Base-by-base conservation (phyloP, 2,797 vertebrate genomes). In the Poecilia velifera region DNA sequence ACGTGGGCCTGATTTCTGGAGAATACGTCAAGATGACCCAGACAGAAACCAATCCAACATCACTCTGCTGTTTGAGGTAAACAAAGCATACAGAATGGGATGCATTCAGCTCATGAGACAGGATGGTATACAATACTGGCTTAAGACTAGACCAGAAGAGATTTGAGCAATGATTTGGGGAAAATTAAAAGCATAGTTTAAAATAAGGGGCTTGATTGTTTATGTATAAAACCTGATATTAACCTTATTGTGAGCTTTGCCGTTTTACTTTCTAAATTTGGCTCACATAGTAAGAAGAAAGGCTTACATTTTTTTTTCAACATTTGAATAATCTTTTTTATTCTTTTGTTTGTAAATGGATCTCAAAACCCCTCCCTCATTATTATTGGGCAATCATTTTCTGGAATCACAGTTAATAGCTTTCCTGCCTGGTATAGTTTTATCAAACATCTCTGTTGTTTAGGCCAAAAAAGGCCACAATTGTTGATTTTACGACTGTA, bases 1-100 rank as follows among this genome's bases (percentile, higher is more conserved):
- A 76, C 95, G 74, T 74, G 98, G 98, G 13, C 98, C 98, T 2
- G 97, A 98, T 73, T 97, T 99, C 89, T 99, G 98, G 98, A 96
- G 97, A 84, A 57, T 94, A 70, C 43, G 96, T 83, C 84, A 90
- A 76, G 96, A 96, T 57, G 94, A 96, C 84, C 78, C 91, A 0
- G 72, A 82, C 8, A 88, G 80, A 86, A 96, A 93, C 57, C 93
- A 93, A 82, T 96, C 93, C 70, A 97, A 97, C 2, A 93, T 98
- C 74, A 98, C 97, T 0, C 93, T 99, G 7, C 88, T 98, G 14
- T 97, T 98, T 94, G 94, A 98, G 97, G 98, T 99, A 96, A 53
- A 8, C 16, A 76, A 1, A 53, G 41, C 39, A 43, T n/a, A 43
- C n/a, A 14, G 22, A 43, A 6, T 10, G 22, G 39, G 39, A 5